Percentiles rank a stretch among this genome's conserved stretches.
These are phyloP conservation scores for Meriones unguiculatus DNA, from an alignment of 2,113 vertebrate genomes.

Conservation along the genomic window DNA sequence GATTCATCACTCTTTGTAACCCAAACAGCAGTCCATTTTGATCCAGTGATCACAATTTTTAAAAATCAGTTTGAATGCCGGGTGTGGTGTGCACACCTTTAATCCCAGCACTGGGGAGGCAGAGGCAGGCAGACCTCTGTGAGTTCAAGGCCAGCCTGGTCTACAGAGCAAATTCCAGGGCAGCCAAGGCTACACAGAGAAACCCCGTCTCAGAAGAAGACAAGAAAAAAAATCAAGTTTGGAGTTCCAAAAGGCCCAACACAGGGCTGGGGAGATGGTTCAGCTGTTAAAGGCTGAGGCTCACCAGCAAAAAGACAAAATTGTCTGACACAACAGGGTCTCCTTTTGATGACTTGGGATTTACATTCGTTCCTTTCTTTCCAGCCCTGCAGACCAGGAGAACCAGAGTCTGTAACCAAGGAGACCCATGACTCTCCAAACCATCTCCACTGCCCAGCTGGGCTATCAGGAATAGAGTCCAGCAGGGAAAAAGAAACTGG, in stretches of 20 bases:
- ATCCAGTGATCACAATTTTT: conserved; percentile 2
- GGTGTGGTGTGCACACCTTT: too few relatives aligned
- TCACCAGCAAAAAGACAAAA: neutral
- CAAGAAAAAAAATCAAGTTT: neutral
- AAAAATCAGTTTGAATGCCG: neutral
- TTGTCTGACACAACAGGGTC: neutral
- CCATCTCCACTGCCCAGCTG: neutral
- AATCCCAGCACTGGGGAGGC: too few relatives aligned
- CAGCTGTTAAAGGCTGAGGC: neutral
- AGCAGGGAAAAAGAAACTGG: neutral
- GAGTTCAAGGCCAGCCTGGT: too few relatives aligned
- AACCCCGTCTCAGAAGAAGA: too few relatives aligned
- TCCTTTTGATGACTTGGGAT: conserved; percentile 38
- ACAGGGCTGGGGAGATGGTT: neutral
- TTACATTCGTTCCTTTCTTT: neutral
- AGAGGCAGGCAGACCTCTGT: too few relatives aligned
- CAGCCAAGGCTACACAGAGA: too few relatives aligned
- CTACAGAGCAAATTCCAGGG: too few relatives aligned
- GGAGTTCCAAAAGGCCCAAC: neutral
- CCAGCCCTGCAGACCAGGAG: conserved; percentile 5
- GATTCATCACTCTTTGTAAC: neutral
- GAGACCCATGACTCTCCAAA: neutral
- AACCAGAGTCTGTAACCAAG: neutral
- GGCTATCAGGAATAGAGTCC: neutral
- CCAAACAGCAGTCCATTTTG: neutral